These are phyloP conservation scores for Athalia cordata DNA, from an alignment of 2,888 invertebrate genomes.

Conservation along the genomic window DNA sequence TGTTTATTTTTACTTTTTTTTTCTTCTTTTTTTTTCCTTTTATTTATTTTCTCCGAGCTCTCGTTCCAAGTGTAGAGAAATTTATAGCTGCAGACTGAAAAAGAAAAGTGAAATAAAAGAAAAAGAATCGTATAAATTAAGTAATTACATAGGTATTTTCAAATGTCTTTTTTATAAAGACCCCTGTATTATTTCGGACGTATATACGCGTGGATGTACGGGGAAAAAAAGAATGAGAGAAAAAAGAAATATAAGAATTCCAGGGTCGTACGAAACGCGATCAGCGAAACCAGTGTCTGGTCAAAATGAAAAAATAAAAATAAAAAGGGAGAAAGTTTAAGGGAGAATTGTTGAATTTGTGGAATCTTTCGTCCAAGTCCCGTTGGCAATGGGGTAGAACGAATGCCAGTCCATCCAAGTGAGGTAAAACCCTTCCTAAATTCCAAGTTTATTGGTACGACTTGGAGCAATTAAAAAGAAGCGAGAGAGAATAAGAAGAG, in stretches of 20 bases:
- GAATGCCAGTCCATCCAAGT: background rate
- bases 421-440: constrained; percentile 25
- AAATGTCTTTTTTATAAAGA: no score
- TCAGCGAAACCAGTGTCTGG: constrained; percentile 1
- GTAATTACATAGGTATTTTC: no score
- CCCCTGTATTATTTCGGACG: no score
- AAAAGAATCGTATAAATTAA: no score
- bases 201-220: no score
- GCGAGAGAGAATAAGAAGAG: constrained; percentile 10
- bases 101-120: no score
- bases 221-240: no score
- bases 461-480: constrained; percentile 36
- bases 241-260: no score
- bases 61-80: background rate
- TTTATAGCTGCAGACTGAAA: no score
- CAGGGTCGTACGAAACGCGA: background rate
- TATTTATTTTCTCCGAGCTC: background rate
- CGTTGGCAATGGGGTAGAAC: constrained; percentile 17
- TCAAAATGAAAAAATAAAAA: background rate
- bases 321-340: background rate
- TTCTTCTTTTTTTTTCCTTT: background rate
- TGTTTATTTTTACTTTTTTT: background rate
- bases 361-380: constrained; percentile 12
- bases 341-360: constrained; percentile 10
- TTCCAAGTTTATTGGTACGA: constrained; percentile 38